These are phyloP conservation scores for Albula glossodonta DNA, from an alignment of 2,113 vertebrate species.

Conservation along the genomic window DNA sequence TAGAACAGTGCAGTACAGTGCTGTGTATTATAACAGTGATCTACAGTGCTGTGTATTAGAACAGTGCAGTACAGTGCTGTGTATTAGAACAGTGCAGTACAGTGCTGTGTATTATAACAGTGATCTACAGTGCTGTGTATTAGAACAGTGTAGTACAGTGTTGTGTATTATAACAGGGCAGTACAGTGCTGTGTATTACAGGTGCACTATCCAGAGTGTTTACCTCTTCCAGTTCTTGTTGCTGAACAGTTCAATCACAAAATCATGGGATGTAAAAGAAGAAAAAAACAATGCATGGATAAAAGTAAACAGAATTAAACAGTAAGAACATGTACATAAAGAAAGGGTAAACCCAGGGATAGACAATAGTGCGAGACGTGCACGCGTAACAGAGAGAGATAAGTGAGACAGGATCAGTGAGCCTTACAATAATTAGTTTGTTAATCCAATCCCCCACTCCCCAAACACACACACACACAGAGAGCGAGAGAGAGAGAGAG, in stretches of 20 bases:
- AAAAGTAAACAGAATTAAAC: neutral
- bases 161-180: too few relatives aligned
- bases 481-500: constrained; percentile 32
- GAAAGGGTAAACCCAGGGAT: neutral
- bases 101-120: too few relatives aligned
- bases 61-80: too few relatives aligned
- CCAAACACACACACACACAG: constrained; percentile 38
- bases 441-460: constrained; percentile 44
- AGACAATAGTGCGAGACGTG: neutral
- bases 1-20: too few relatives aligned
- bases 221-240: constrained; percentile 68
- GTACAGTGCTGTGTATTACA: neutral
- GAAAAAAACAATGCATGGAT: neutral
- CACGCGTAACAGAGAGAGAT: neutral
- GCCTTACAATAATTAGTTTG: constrained; percentile 25
- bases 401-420: constrained; percentile 34
- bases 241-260: constrained; percentile 39
- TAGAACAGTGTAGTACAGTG: too few relatives aligned
- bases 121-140: too few relatives aligned
- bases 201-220: neutral
- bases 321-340: neutral
- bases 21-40: too few relatives aligned
- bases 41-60: too few relatives aligned
- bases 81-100: too few relatives aligned
- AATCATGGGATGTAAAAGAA: neutral